phyloP scores from a whole-genome alignment of 1,140 invertebrate genomes.

The Aphidius ervi region DNA sequence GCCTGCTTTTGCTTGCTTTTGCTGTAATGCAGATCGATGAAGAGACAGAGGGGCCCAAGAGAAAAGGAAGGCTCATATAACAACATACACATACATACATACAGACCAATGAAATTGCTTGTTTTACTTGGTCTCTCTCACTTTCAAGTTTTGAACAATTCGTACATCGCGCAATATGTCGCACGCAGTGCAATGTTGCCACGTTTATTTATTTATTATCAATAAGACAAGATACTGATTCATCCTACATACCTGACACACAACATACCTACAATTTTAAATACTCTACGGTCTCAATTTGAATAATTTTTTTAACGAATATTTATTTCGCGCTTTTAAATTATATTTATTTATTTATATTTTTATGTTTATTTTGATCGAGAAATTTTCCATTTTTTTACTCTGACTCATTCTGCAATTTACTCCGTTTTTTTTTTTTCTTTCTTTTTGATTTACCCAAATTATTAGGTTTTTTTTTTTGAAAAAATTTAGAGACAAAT shows the following conservation, averaged over 20 bases:
- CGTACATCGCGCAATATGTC: slow-evolving; percentile 36
- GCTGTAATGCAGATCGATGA: too few relatives aligned
- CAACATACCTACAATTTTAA: too few relatives aligned
- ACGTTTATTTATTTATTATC: slow-evolving; percentile 14
- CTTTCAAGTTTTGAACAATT: slow-evolving; percentile 28
- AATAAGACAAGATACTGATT: neutral
- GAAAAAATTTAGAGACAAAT: too few relatives aligned
- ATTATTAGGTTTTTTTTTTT: too few relatives aligned
- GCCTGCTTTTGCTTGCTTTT: too few relatives aligned
- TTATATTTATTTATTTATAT: neutral
- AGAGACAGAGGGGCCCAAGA: too few relatives aligned
- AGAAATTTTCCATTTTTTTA: slow-evolving; percentile 7
- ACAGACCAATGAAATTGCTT: too few relatives aligned
- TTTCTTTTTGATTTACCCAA: too few relatives aligned
- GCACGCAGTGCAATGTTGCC: slow-evolving; percentile 37
- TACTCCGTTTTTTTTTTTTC: too few relatives aligned
- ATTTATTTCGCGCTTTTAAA: neutral
- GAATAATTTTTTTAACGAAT: neutral
- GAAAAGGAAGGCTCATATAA: too few relatives aligned
- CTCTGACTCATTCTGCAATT: slow-evolving; percentile 3
- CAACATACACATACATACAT: neutral
- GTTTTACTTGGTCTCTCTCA: neutral
- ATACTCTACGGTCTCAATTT: too few relatives aligned
- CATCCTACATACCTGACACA: neutral
- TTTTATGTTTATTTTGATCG: neutral